Evolutionary conservation across 2,113 vertebrate species (phyloP).

Genomic region (Ictalurus furcatus): DNA sequence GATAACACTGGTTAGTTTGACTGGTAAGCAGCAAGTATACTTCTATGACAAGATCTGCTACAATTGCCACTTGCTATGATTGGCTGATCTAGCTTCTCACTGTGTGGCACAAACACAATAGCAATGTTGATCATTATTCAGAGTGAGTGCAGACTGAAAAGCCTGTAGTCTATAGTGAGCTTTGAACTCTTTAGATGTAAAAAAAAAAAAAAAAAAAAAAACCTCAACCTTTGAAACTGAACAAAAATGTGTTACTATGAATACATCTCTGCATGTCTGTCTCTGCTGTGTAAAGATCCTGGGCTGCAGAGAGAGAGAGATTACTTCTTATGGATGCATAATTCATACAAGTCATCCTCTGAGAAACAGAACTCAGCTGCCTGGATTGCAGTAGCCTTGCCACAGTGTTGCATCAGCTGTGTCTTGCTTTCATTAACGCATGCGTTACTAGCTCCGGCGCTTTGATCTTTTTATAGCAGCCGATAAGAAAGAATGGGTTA

Average conservation of each 20-base stretch:
- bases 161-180: background rate
- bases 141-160: background rate
- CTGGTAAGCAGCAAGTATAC: background rate
- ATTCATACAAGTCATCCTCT: constrained; percentile 59
- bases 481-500: constrained; percentile 66
- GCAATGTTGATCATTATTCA: background rate
- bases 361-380: constrained; percentile 50
- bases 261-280: constrained; percentile 30
- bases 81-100: constrained; percentile 4
- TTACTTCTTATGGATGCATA: constrained; percentile 55
- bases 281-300: constrained; percentile 23
- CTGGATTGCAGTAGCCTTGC: constrained; percentile 57
- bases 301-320: constrained; percentile 25
- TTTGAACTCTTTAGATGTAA: background rate
- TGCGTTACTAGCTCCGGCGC: constrained; percentile 48
- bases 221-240: background rate
- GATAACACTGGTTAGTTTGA: background rate
- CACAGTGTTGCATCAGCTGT: constrained; percentile 61
- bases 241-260: background rate
- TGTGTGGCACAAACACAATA: constrained; percentile 4
- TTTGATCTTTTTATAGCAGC: constrained; percentile 70
- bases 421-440: constrained; percentile 56
- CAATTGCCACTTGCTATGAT: background rate
- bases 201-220: too few relatives aligned
- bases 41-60: background rate